A percentile compares a stretch with the other conserved stretches of the same genome.
phyloP scores from a whole-genome alignment of 2,888 invertebrate genomes.

The Celastrina argiolus region DNA sequence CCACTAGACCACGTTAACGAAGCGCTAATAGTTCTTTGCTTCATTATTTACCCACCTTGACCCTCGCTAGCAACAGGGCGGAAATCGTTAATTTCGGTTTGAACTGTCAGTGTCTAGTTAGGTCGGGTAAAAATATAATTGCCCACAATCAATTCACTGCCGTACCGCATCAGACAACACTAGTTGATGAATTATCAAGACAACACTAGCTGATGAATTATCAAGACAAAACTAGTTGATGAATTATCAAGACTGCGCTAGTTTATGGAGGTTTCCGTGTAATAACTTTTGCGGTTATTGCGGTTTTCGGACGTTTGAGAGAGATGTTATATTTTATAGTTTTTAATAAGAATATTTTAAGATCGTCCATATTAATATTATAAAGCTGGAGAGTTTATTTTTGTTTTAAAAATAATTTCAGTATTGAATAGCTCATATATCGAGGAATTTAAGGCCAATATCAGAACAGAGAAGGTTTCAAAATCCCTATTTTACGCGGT shows the following conservation, averaged over 20 bases:
- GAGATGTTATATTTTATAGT: too few species aligned
- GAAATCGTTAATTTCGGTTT: slow-evolving; percentile 7
- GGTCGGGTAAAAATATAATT: slow-evolving; percentile 3
- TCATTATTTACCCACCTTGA: not conserved
- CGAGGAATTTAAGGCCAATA: too few species aligned
- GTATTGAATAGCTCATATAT: too few species aligned
- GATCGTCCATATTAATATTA: too few species aligned
- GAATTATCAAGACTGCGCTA: not conserved
- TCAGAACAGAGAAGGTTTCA: too few species aligned
- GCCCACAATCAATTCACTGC: not conserved
- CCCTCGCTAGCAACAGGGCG: slow-evolving; percentile 4
- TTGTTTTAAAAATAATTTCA: too few species aligned
- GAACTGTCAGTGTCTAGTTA: slow-evolving; percentile 9
- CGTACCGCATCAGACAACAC: not conserved
- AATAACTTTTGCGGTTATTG: not conserved
- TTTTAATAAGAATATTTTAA: too few species aligned
- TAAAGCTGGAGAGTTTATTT: too few species aligned
- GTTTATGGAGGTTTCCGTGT: not conserved
- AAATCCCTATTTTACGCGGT: too few species aligned
- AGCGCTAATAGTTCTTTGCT: not conserved
- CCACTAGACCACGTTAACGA: not conserved
- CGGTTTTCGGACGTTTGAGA: not conserved
- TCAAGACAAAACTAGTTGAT: too few species aligned
- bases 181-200: not conserved
- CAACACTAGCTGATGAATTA: too few species aligned